Conservation (phyloP, 2,797 vertebrate genomes). For the Nothura maculosa region DNA sequence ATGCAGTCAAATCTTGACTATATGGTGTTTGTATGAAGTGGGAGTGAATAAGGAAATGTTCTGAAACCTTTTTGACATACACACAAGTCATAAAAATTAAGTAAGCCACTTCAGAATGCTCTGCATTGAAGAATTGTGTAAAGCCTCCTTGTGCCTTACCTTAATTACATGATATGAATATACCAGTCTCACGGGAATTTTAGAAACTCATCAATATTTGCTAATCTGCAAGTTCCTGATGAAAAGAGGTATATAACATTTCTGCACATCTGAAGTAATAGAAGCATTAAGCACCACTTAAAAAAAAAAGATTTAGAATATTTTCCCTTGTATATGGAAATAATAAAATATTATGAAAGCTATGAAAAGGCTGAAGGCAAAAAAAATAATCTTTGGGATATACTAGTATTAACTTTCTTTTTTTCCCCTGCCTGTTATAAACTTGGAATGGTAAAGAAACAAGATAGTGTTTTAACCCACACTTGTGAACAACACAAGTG, state of each 20-base stretch:
- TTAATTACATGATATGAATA: conserved; percentile 24
- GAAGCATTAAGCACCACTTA: conserved; percentile 52
- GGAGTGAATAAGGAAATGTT: conserved; percentile 21
- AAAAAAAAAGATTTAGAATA: conserved; percentile 45
- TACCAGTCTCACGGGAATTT: conserved; percentile 28
- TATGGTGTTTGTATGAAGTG: background rate
- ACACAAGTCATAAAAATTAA: conserved; percentile 43
- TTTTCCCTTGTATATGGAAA: conserved; percentile 40
- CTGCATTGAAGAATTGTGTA: conserved; percentile 3
- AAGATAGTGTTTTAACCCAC: background rate
- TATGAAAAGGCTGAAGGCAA: background rate
- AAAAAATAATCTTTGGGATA: background rate
- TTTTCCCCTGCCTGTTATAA: background rate
- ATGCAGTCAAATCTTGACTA: conserved; percentile 45
- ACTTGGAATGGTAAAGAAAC: background rate
- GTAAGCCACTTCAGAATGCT: conserved; percentile 43
- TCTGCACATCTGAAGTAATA: conserved; percentile 54
- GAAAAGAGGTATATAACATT: conserved; percentile 47
- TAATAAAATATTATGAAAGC: conserved; percentile 53
- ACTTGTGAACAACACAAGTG: background rate
- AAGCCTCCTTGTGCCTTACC: conserved; percentile 10
- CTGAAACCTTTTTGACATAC: conserved; percentile 49
- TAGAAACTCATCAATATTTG: conserved; percentile 66
- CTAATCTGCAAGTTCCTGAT: conserved; percentile 62
- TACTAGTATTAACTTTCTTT: background rate